Evolutionary conservation across 1,140 invertebrate species (phyloP).

Genomic region (Araneus ventricosus): DNA sequence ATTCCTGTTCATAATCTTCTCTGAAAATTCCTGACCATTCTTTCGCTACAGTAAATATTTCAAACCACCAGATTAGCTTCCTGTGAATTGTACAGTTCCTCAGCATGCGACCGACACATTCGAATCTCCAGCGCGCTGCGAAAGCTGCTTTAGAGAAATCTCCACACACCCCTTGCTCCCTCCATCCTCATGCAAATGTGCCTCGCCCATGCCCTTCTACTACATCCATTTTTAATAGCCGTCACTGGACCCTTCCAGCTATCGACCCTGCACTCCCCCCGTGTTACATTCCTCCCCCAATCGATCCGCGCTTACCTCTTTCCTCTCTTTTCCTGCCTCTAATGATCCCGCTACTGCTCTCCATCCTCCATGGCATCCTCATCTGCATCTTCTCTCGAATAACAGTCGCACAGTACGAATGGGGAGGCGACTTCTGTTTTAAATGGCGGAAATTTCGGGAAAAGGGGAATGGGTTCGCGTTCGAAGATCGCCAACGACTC

Average conservation of each 20-base stretch:
- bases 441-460: conserved; percentile 57
- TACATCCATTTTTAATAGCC: conserved; percentile 75
- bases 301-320: conserved; percentile 71
- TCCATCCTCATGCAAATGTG: conserved; percentile 73
- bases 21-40: too few species aligned
- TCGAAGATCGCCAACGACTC: conserved; percentile 9
- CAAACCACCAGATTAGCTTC: too few species aligned
- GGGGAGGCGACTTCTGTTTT: conserved; percentile 49
- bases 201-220: conserved; percentile 64
- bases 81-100: not conserved
- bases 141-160: conserved; percentile 10
- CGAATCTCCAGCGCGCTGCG: not conserved
- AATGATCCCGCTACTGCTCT: conserved; percentile 73
- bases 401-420: conserved; percentile 30
- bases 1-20: too few species aligned
- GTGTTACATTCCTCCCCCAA: not conserved
- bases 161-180: conserved; percentile 51
- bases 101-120: not conserved
- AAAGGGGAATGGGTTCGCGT: not conserved
- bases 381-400: conserved; percentile 68
- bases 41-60: too few species aligned
- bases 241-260: conserved; percentile 61
- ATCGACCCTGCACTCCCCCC: conserved; percentile 60
- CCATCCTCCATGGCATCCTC: conserved; percentile 70
- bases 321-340: conserved; percentile 72